Conservation (phyloP, 1,140 invertebrate species). For the Neodiprion virginianus region DNA sequence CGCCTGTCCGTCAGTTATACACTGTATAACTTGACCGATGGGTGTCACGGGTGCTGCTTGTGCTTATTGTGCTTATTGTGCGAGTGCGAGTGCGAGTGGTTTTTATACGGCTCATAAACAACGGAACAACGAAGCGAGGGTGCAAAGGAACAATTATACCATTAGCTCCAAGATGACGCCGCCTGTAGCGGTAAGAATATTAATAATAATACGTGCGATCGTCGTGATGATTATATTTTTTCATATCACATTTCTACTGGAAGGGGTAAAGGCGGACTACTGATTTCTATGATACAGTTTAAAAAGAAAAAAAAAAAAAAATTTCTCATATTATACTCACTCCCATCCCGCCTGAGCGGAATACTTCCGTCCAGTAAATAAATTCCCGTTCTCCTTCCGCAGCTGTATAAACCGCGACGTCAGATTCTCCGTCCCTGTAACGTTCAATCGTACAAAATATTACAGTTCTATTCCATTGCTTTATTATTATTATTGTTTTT, state of each 20-base stretch:
- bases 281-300: background rate
- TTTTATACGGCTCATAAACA: conserved; percentile 12
- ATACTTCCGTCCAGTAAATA: conserved; percentile 50
- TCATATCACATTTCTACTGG: too few species aligned
- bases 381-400: conserved; percentile 46
- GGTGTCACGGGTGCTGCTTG: background rate
- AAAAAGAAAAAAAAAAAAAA: background rate
- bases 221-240: background rate
- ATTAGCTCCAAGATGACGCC: background rate
- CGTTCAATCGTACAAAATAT: conserved; percentile 10
- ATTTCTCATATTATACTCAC: conserved; percentile 33
- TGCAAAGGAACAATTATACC: background rate
- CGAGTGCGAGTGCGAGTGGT: conserved; percentile 18
- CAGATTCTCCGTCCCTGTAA: conserved; percentile 46
- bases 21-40: conserved; percentile 6
- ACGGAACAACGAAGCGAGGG: background rate
- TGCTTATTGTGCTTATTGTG: conserved; percentile 17
- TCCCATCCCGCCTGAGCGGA: conserved; percentile 46
- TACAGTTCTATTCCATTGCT: background rate
- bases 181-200: conserved; percentile 2
- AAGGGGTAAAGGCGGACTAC: too few species aligned
- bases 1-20: too few species aligned
- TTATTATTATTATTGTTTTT: too few species aligned
- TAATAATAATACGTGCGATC: conserved; percentile 1
- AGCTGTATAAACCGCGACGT: conserved; percentile 44